Base-by-base conservation (phyloP, 2,113 vertebrate genomes). In the Phycodurus eques region DNA sequence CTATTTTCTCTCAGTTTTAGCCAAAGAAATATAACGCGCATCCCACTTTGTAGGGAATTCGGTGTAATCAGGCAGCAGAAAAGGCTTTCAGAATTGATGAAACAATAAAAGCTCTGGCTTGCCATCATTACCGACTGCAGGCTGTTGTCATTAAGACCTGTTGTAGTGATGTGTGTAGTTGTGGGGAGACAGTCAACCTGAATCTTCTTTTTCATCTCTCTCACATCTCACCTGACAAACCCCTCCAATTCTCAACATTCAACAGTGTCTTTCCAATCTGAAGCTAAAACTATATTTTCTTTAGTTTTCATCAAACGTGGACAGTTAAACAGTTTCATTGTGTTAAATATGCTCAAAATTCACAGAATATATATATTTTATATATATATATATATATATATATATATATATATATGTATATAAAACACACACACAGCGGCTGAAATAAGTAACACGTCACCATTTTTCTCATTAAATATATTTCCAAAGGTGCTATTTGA, bases 21-120 rank as follows among this genome's bases (percentile, higher is more conserved):
- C 79, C 79, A 65, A 70, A 87, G 87, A 90, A 90, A 90, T 85
- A 80, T 90, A 90, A 84, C 78, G 68, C 74, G 73, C 77, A 63
- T 71, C 62, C 78, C 87, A 87, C 85, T 90, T 90, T 89, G 80
- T 83, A 72, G 83, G 86, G 82, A 85, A 86, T 83, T 83, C 76
- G 53, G 35, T 47, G 73, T 92, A 93, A 92, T 93, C 87, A 91
- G 90, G 72, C 57, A 59, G 72, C 80, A 81, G 88, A 89, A 93
- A 84, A 92, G 85, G 91, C 92, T 93, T 93, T 94, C 90, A 93
- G 91, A 90, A 89, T 92, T 91, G 90, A 94, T 93, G 89, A 94
- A 88, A 85, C 84, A 86, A 85, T 94, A 93, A 93, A 92, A 92
- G 92, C 91, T 72, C 80, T 86, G 78, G 72, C 63, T 73, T 43